Evolutionary conservation across 2,797 vertebrate species (phyloP), one percentile per base, ranked within the genome.

Genomic region (Argya squamiceps): DNA sequence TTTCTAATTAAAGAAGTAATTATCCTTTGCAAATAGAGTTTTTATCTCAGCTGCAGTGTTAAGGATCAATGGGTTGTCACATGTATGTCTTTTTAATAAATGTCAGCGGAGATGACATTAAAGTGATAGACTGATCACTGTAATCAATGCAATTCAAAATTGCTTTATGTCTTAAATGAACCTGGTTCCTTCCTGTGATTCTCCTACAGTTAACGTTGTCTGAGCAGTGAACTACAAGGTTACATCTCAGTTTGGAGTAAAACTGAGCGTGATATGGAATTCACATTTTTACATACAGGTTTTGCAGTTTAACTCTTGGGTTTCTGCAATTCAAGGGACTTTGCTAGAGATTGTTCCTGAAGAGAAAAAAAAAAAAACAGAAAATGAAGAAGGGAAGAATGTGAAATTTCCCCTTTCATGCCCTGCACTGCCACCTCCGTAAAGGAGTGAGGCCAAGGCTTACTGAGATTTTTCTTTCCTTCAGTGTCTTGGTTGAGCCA

Each of bases 41-140:
- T 96, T 95, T 88, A 94, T 92, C 95, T 95, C 80, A 60, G 93
- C 94, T 95, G 12, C 83, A 84, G 79, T 34, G 91, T 79, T 93
- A 92, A 97, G 95, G 96, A 96, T 96, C 96, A 96, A 74, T 95
- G 95, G 84, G 92, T 85, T 97, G 96, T 97, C 96, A 97, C 88
- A 94, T 88, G 91, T 89, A 90, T 87, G 94, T 95, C 96, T 92
- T 95, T 88, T 93, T 96, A 96, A 95, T 96, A 95, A 91, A 94
- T 95, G 94, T 89, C 67, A 94, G 92, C 73, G 74, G 88, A 88
- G 95, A 82, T 97, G 96, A 96, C 94, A 96, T 95, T 94, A 94
- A 96, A 96, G 91, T 96, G 96, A 97, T 96, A 94, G 96, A 96
- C 94, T 97, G 96, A 96, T 96, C 96, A 97, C 96, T 97, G 88